Evolutionary conservation across 2,113 vertebrate species (phyloP).

Genomic region (Etia nguti): DNA sequence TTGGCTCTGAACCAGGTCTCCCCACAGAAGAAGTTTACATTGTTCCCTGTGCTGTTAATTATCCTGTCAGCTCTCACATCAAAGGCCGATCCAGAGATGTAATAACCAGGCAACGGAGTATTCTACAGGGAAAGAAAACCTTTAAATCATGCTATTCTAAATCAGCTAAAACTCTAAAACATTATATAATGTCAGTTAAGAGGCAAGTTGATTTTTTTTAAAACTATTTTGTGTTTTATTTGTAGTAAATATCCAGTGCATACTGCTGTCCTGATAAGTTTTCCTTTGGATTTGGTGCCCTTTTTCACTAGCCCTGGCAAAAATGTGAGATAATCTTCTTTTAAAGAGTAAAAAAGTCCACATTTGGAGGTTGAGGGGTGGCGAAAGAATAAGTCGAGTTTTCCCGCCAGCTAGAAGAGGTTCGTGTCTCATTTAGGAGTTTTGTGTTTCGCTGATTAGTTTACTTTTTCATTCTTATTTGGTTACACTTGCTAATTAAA

Average conservation of each 20-base stretch:
- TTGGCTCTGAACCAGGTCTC: conserved; percentile 1
- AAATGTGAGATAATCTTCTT: not conserved
- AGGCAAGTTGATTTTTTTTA: fast-evolving
- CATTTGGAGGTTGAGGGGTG: not conserved
- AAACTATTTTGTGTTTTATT: not conserved
- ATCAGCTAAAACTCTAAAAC: not conserved
- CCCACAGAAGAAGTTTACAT: not conserved
- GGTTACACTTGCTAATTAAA: not conserved
- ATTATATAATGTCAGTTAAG: not conserved
- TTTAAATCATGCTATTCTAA: not conserved
- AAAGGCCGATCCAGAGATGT: not conserved
- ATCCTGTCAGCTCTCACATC: conserved; percentile 6
- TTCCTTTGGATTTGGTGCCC: not conserved
- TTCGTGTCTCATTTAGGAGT: not conserved
- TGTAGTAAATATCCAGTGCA: not conserved
- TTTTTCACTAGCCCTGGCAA: not conserved
- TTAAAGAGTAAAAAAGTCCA: not conserved
- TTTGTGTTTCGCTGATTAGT: not conserved
- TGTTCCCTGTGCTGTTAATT: not conserved
- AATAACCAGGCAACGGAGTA: not conserved
- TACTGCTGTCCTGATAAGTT: not conserved
- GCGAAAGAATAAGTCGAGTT: not conserved
- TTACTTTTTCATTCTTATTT: not conserved
- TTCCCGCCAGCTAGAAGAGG: not conserved
- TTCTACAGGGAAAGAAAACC: not conserved